Conservation (phyloP, 1,140 invertebrate species). For the Pantala flavescens region DNA sequence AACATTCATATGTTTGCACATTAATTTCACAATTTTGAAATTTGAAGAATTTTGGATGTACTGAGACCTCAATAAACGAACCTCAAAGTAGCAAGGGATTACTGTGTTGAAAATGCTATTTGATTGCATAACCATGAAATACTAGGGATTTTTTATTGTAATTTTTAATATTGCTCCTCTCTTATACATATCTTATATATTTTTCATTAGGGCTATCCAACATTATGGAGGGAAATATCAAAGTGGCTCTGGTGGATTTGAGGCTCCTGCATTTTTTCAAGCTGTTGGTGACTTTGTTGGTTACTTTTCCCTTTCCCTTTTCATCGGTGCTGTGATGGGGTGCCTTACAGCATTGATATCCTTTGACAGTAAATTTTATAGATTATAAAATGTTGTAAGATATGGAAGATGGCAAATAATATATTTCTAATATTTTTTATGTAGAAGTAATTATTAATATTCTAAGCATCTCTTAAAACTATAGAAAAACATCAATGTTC, state of each 20-base stretch:
- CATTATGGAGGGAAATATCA: slow-evolving; percentile 73
- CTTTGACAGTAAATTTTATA: slow-evolving; percentile 38
- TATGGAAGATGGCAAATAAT: slow-evolving; percentile 6
- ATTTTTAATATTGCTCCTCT: too few relatives aligned
- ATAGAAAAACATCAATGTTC: too few relatives aligned
- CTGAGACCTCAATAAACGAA: too few relatives aligned
- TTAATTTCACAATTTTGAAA: too few relatives aligned
- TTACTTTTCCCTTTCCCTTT: slow-evolving; percentile 83
- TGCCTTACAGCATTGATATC: slow-evolving; percentile 84
- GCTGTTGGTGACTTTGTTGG: slow-evolving; percentile 83
- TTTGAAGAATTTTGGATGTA: too few relatives aligned
- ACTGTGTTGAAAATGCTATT: too few relatives aligned
- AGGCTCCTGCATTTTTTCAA: slow-evolving; percentile 74
- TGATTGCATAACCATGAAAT: too few relatives aligned
- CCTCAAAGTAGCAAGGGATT: too few relatives aligned
- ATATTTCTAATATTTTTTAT: slow-evolving; percentile 12
- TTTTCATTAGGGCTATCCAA: slow-evolving; percentile 64
- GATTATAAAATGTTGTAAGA: not conserved
- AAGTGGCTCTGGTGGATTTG: slow-evolving; percentile 65
- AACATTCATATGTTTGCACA: too few relatives aligned
- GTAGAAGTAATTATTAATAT: slow-evolving; percentile 7
- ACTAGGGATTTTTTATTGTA: too few relatives aligned
- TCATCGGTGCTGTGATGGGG: slow-evolving; percentile 85
- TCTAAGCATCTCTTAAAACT: too few relatives aligned
- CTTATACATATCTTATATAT: too few relatives aligned